phyloP scores from a whole-genome alignment of 2,888 invertebrate species.

The Zaprionus obscuricornis region DNA sequence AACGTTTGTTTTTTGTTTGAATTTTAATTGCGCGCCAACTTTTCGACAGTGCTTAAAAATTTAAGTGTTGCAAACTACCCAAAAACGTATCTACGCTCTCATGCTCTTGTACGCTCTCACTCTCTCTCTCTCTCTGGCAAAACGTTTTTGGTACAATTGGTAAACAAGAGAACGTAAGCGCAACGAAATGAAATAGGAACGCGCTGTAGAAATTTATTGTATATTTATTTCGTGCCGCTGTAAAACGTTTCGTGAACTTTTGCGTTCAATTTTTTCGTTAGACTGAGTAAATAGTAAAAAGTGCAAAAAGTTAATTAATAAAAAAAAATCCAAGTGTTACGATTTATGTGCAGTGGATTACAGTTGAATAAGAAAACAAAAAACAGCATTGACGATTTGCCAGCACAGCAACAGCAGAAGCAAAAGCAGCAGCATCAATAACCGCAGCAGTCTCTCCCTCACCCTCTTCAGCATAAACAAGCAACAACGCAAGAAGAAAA shows the following conservation, averaged over 20 bases:
- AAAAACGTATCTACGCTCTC: not conserved
- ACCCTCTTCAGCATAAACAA: slow-evolving; percentile 15
- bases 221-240: slow-evolving; percentile 66
- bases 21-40: slow-evolving; percentile 15
- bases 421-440: too few relatives aligned
- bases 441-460: not conserved
- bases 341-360: slow-evolving; percentile 34
- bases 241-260: slow-evolving; percentile 47
- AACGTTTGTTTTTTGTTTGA: slow-evolving; percentile 3
- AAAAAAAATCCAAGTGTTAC: slow-evolving; percentile 17
- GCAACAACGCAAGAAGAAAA: slow-evolving; percentile 15
- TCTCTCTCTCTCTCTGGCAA: slow-evolving; percentile 2
- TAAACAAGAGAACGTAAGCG: slow-evolving; percentile 46
- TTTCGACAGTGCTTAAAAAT: not conserved
- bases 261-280: slow-evolving; percentile 42
- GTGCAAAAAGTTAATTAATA: slow-evolving; percentile 46
- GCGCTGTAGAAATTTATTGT: slow-evolving; percentile 49
- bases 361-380: slow-evolving; percentile 26
- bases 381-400: slow-evolving; percentile 20
- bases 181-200: slow-evolving; percentile 50
- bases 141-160: slow-evolving; percentile 39
- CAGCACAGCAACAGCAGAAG: slow-evolving; percentile 42
- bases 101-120: slow-evolving; percentile 4
- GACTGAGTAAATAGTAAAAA: slow-evolving; percentile 27
- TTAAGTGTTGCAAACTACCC: slow-evolving; percentile 33